Evolutionary conservation across 2,797 vertebrate species (phyloP).

Genomic region (Gorsachius magnificus): DNA sequence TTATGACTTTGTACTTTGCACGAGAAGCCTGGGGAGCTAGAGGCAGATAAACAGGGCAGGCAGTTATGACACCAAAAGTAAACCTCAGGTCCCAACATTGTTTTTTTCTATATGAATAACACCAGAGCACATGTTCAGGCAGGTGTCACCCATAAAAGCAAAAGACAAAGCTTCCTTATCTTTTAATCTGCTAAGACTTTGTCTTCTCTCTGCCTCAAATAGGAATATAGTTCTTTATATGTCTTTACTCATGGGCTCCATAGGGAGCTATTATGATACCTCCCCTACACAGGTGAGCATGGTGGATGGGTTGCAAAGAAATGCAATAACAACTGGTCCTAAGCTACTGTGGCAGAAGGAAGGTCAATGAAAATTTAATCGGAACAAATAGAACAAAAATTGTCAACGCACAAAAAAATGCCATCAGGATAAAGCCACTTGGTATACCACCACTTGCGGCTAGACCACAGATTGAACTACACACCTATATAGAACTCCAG

Average conservation of each 20-base stretch:
- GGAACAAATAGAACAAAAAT: neutral
- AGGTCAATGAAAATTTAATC: neutral
- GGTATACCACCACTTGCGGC: neutral
- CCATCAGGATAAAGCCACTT: neutral
- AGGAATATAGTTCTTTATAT: neutral
- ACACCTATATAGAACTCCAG: neutral
- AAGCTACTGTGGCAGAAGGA: neutral
- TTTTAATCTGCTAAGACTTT: neutral
- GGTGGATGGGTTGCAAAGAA: neutral
- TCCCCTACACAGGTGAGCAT: accelerated
- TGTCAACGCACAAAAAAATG: neutral
- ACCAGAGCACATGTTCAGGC: neutral
- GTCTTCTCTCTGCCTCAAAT: neutral
- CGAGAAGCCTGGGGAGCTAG: neutral
- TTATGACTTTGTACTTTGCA: neutral
- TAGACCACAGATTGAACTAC: neutral
- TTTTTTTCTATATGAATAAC: neutral
- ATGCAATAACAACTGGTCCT: neutral
- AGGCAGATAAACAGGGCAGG: neutral
- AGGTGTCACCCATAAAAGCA: neutral
- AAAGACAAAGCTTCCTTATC: neutral
- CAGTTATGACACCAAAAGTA: neutral
- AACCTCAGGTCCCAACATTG: neutral
- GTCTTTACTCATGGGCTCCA: neutral
- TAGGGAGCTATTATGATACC: neutral